These are phyloP conservation scores for Nomada lathburiana DNA, from an alignment of 2,888 invertebrate species.

Conservation along the genomic window DNA sequence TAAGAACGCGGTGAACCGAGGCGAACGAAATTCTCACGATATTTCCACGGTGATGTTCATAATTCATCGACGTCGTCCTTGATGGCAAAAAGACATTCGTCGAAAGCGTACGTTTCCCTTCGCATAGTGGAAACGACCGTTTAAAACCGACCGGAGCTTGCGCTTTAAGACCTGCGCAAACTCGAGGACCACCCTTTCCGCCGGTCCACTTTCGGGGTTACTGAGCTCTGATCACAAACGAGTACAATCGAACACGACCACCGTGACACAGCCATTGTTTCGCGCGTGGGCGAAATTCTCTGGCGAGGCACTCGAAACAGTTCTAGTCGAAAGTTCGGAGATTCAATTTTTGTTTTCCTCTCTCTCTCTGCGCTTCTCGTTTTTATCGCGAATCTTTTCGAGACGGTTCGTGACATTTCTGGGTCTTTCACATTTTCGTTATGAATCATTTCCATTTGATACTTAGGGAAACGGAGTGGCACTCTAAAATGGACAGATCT, in stretches of 20 bases:
- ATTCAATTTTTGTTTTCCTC: neutral
- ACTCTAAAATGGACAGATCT: too few species aligned
- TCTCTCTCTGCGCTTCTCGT: neutral
- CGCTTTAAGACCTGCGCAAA: constrained; percentile 37
- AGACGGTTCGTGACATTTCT: too few species aligned
- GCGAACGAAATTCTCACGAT: too few species aligned
- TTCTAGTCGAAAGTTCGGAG: constrained; percentile 3
- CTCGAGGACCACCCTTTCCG: constrained; percentile 7
- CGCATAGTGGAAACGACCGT: constrained; percentile 10
- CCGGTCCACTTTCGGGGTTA: constrained; percentile 26
- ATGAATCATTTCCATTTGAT: too few species aligned
- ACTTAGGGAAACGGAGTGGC: too few species aligned
- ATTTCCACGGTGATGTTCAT: too few species aligned
- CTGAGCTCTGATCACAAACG: constrained; percentile 7
- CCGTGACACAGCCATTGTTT: constrained; percentile 8
- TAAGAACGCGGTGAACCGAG: too few species aligned
- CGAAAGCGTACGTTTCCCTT: too few species aligned
- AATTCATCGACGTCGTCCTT: too few species aligned
- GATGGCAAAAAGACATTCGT: neutral
- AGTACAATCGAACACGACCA: constrained; percentile 17
- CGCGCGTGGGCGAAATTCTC: constrained; percentile 10
- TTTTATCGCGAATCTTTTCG: neutral
- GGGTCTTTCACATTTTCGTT: too few species aligned
- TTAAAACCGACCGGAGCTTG: constrained; percentile 13
- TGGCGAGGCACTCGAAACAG: constrained; percentile 22